phyloP scores from a whole-genome alignment of 2,113 vertebrate species.

The Chloropsis cyanopogon region DNA sequence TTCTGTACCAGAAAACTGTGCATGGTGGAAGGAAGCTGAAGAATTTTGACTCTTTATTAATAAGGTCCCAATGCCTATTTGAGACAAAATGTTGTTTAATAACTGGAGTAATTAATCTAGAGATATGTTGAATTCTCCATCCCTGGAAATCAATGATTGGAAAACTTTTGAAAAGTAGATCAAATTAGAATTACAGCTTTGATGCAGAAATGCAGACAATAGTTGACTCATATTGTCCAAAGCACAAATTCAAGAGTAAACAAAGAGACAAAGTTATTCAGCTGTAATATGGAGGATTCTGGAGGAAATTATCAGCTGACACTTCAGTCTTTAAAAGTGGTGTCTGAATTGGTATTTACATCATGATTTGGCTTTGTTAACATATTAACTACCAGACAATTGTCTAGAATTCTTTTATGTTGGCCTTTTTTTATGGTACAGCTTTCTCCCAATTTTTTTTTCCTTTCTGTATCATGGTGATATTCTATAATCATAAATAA shows the following conservation, averaged over 20 bases:
- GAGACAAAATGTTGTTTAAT: neutral
- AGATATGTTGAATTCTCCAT: neutral
- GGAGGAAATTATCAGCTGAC: neutral
- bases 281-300: neutral
- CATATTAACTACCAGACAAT: neutral
- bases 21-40: neutral
- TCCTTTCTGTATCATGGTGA: rapidly evolving
- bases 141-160: neutral
- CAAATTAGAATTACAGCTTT: neutral
- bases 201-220: neutral
- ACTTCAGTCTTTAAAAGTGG: neutral
- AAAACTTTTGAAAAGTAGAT: neutral
- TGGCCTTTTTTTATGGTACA: neutral
- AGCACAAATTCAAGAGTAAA: neutral
- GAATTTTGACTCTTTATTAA: neutral
- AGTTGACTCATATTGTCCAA: neutral
- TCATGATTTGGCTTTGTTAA: neutral
- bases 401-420: neutral
- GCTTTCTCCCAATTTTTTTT: neutral
- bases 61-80: neutral
- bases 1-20: neutral
- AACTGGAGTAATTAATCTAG: neutral
- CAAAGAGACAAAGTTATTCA: neutral
- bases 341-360: neutral
- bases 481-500: neutral